Conservation (phyloP, 2,888 invertebrate genomes). For the Tipula helvola region DNA sequence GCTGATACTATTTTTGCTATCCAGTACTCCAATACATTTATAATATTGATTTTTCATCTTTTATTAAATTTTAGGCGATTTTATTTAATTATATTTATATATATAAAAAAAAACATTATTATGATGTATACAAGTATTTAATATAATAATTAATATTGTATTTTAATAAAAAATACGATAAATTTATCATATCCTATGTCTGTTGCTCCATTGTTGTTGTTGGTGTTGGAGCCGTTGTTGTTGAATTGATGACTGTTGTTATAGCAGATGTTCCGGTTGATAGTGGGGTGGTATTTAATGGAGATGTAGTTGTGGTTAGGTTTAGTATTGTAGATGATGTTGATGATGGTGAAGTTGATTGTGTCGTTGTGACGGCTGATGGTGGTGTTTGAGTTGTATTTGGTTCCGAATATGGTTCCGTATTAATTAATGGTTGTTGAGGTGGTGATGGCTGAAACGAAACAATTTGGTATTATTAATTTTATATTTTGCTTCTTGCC, state of each 20-base stretch:
- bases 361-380: neutral
- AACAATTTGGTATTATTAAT: neutral
- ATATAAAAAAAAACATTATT: neutral
- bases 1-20: neutral
- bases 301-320: neutral
- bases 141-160: slow-evolving; percentile 5
- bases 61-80: neutral
- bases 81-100: neutral
- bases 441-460: neutral
- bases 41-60: neutral
- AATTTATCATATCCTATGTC: slow-evolving; percentile 8
- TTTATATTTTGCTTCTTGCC: too few species aligned
- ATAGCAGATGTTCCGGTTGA: neutral
- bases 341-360: neutral
- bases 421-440: neutral
- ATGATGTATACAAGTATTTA: neutral
- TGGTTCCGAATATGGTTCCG: neutral
- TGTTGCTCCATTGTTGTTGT: slow-evolving; percentile 9
- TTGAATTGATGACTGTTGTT: neutral
- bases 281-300: neutral
- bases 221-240: slow-evolving; percentile 9
- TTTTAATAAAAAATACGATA: slow-evolving; percentile 7
- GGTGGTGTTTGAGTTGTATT: neutral
- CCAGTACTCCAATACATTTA: neutral
- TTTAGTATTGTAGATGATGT: neutral